These are phyloP conservation scores for Polietes domitor DNA, from an alignment of 2,888 invertebrate genomes.

Conservation along the genomic window DNA sequence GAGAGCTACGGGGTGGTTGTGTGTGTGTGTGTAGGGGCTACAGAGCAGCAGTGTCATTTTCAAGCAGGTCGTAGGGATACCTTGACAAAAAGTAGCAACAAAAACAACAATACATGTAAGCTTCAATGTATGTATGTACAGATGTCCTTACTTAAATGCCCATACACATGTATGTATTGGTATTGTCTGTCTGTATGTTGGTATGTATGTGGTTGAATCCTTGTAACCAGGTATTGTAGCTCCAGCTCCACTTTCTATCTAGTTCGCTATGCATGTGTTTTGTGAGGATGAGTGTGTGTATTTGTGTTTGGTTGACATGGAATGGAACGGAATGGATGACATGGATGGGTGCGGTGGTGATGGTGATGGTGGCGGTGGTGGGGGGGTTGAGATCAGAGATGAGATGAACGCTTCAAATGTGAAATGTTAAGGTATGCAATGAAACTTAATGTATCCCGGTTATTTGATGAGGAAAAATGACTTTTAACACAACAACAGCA, in stretches of 20 bases:
- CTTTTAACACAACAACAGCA: slow-evolving; percentile 47
- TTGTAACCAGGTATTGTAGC: background rate
- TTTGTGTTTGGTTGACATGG: background rate
- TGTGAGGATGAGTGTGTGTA: slow-evolving; percentile 21
- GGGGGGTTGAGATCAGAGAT: slow-evolving; percentile 22
- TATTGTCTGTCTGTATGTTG: background rate
- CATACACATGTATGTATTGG: background rate
- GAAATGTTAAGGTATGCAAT: slow-evolving; percentile 18
- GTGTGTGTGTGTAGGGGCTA: slow-evolving; percentile 64
- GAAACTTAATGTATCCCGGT: slow-evolving; percentile 48
- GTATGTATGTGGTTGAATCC: background rate
- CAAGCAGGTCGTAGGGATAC: slow-evolving; percentile 24
- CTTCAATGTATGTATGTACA: background rate
- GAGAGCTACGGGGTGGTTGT: slow-evolving; percentile 41
- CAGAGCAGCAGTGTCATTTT: slow-evolving; percentile 67
- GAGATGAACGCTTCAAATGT: slow-evolving; percentile 43
- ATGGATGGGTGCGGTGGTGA: slow-evolving; percentile 35
- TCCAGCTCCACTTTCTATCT: background rate
- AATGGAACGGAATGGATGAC: slow-evolving; percentile 44
- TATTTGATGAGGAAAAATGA: slow-evolving; percentile 64
- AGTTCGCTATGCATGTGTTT: background rate
- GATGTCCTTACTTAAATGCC: background rate
- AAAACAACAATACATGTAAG: slow-evolving; percentile 16
- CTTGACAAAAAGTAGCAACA: slow-evolving; percentile 35
- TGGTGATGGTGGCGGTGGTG: slow-evolving; percentile 48